Base-by-base conservation (phyloP, 2,888 invertebrate genomes). In the Aphidius colemani region DNA sequence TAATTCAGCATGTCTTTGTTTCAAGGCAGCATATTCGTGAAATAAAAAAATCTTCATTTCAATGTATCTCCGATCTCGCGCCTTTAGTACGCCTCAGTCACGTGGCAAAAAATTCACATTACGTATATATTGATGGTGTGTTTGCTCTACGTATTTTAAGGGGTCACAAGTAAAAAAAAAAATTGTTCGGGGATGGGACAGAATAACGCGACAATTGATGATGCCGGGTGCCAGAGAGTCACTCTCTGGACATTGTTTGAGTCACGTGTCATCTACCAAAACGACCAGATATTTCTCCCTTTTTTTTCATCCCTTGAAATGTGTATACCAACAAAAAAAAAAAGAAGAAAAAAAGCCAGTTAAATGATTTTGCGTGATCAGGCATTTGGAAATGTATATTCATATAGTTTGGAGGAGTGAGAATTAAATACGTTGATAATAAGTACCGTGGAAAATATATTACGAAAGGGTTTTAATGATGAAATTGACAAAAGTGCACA, bases 141-240 rank as follows among this genome's bases (percentile, higher is more conserved):
- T 82, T 82, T 82, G 82, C 79, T 71, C 77, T 79, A 72, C 78
- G 80, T 81, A 79, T 81, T 81, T 79, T 74, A 70, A 69, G 71
- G 72, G 50, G 60, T 61, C 41, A 58, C 71, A 73, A 72, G 69
- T 73, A 66, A 71, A 72, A 68, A 66, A 30, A 30, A 30, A 30
- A 11, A 46, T 55, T 45, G 59, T 53, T 41, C n/a, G 63, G 49
- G 50, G 43, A 43, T 48, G 40, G 46, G 53, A 43, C 50, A 55
- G 40, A 45, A 46, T 49, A 40, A 13, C 30, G 43, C 6, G 78
- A 76, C 79, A 80, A 81, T 80, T 78, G 80, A 77, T 76, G 80
- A 78, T 74, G 75, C 73, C 68, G 69, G 71, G 69, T 68, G 65
- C 61, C 65, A 71, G 70, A 72, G 75, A 79, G 78, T 79, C 75